Evolutionary conservation across 2,113 vertebrate species (phyloP).

Genomic region (Apeltes quadracus): DNA sequence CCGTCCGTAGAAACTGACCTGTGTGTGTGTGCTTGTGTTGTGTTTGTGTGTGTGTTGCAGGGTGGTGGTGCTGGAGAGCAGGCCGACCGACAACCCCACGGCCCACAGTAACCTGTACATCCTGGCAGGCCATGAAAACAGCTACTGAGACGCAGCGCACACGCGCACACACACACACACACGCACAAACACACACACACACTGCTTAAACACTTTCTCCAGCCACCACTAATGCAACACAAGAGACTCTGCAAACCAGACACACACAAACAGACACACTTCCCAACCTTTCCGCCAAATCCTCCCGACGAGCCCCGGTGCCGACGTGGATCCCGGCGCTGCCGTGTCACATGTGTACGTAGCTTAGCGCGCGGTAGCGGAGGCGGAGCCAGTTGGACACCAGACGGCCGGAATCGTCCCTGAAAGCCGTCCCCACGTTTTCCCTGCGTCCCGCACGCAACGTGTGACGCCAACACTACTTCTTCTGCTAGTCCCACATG

Average conservation of each 20-base stretch:
- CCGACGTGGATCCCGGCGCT: constrained; percentile 25
- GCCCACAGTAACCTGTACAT: constrained; percentile 99
- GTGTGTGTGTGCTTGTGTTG: constrained; percentile 11
- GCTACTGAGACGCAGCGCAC: constrained; percentile 91
- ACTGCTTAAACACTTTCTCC: constrained; percentile 12
- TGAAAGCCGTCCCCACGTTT: constrained; percentile 2
- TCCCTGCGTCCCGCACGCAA: constrained; percentile 28
- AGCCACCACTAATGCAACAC: constrained; percentile 38
- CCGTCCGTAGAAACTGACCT: background rate
- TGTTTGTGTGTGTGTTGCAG: constrained; percentile 76
- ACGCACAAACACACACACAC: constrained; percentile 28
- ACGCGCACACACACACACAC: constrained; percentile 18
- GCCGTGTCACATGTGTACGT: constrained; percentile 39
- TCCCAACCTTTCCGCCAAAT: constrained; percentile 37
- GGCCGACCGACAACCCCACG: constrained; percentile 96
- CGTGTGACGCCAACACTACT: constrained; percentile 60
- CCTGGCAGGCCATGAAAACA: constrained; percentile 98
- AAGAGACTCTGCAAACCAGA: constrained; percentile 27
- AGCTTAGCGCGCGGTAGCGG: constrained; percentile 34
- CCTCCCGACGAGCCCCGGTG: constrained; percentile 21
- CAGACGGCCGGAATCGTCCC: background rate
- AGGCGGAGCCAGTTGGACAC: constrained; percentile 14
- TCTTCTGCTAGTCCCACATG: constrained; percentile 60
- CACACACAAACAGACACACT: background rate
- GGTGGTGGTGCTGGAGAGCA: constrained; percentile 97